These are phyloP conservation scores for Archaeoteleia sp. DNA, from an alignment of 2,888 invertebrate genomes.

Conservation along the genomic window DNA sequence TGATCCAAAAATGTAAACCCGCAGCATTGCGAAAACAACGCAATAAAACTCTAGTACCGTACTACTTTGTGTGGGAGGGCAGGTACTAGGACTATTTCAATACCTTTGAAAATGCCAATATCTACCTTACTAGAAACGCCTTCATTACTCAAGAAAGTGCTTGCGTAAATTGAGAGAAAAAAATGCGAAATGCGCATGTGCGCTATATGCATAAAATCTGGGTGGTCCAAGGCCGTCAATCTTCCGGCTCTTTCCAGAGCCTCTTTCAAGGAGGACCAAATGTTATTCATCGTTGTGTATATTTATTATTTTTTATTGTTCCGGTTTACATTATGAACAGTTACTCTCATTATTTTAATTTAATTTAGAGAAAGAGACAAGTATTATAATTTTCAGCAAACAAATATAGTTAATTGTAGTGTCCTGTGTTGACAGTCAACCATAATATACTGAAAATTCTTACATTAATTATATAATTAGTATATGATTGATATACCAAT, in stretches of 20 bases:
- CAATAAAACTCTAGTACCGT: too few species aligned
- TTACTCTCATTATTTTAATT: background rate
- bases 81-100: constrained; percentile 3
- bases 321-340: background rate
- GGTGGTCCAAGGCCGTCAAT: constrained; percentile 58
- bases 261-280: constrained; percentile 29
- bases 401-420: too few species aligned
- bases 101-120: background rate
- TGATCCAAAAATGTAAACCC: too few species aligned
- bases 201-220: constrained; percentile 31
- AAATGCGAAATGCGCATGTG: constrained; percentile 30
- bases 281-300: constrained; percentile 8
- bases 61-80: constrained; percentile 15
- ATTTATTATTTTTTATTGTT: background rate
- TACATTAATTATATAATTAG: too few species aligned
- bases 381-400: too few species aligned
- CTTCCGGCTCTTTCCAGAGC: constrained; percentile 53
- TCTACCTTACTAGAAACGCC: constrained; percentile 52
- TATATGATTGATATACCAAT: too few species aligned
- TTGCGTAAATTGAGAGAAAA: constrained; percentile 37
- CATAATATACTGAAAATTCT: too few species aligned
- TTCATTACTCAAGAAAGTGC: constrained; percentile 60
- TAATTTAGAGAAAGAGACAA: too few species aligned
- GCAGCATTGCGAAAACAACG: too few species aligned
- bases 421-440: too few species aligned